Conservation (phyloP, 2,888 invertebrate species). For the Lepidonotus clava region DNA sequence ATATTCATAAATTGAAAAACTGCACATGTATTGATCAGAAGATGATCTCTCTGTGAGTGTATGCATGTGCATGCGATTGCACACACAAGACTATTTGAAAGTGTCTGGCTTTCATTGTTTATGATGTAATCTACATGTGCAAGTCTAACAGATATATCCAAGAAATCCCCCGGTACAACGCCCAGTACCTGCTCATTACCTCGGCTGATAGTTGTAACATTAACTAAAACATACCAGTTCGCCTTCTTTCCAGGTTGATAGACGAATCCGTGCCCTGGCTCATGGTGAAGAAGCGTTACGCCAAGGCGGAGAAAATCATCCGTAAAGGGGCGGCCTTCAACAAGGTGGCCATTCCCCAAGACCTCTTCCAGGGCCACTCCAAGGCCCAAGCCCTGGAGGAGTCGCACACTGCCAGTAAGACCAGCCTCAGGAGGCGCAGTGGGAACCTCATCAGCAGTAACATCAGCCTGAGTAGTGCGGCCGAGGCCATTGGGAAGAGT, state of each 20-base stretch:
- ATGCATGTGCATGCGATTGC: no score
- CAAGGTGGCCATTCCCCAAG: neutral
- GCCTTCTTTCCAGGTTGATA: neutral
- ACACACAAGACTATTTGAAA: no score
- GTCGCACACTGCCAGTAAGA: neutral
- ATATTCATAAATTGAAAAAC: no score
- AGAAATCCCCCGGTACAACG: no score
- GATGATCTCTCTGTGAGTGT: no score
- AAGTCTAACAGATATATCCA: no score
- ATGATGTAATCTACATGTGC: no score
- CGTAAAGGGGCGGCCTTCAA: neutral
- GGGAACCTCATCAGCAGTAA: neutral
- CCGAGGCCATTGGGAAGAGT: neutral
- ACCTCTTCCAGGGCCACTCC: neutral
- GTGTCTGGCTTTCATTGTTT: no score
- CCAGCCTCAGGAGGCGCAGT: neutral
- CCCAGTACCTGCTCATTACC: no score
- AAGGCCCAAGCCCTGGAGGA: neutral
- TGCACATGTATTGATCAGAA: no score
- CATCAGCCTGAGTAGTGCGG: neutral
- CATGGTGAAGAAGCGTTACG: neutral
- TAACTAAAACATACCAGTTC: no score
- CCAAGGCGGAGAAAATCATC: constrained; percentile 19
- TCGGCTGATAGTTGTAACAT: no score
- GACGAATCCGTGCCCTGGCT: constrained; percentile 33